Evolutionary conservation across 1,140 invertebrate genomes (phyloP).

Genomic region (Drosophila rhopaloa): DNA sequence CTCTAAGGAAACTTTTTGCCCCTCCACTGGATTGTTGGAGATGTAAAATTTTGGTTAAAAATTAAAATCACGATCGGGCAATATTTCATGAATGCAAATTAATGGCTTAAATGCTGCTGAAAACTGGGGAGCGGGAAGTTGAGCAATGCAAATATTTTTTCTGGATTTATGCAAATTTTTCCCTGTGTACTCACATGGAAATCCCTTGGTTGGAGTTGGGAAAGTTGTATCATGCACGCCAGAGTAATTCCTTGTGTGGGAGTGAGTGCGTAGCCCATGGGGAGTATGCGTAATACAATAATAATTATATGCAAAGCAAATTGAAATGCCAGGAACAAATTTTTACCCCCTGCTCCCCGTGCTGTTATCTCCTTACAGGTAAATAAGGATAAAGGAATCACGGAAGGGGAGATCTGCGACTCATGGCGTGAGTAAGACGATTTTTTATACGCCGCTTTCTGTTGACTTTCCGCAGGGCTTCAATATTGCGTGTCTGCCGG

Average conservation of each 20-base stretch:
- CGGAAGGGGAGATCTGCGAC: slow-evolving; percentile 33
- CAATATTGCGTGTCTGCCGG: slow-evolving; percentile 66
- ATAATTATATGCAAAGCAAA: slow-evolving; percentile 61
- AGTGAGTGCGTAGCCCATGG: slow-evolving; percentile 1
- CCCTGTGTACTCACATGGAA: slow-evolving; percentile 41
- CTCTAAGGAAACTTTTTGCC: slow-evolving; percentile 18
- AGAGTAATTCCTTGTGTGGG: slow-evolving; percentile 39
- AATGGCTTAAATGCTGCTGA: slow-evolving; percentile 35
- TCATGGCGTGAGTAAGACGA: slow-evolving; percentile 43
- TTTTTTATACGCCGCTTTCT: slow-evolving; percentile 24
- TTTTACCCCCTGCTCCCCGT: slow-evolving; percentile 12
- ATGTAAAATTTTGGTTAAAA: slow-evolving; percentile 20
- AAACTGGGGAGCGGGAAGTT: slow-evolving; percentile 4
- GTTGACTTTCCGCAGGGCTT: slow-evolving; percentile 63
- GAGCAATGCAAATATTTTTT: slow-evolving; percentile 67
- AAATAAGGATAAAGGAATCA: slow-evolving; percentile 39
- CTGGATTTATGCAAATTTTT: slow-evolving; percentile 72
- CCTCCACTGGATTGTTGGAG: not conserved
- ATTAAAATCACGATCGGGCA: slow-evolving; percentile 27
- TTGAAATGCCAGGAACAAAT: slow-evolving; percentile 55
- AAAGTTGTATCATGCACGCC: slow-evolving; percentile 44
- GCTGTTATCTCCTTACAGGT: slow-evolving; percentile 47
- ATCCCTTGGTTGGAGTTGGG: slow-evolving; percentile 19
- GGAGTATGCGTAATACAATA: slow-evolving; percentile 50
- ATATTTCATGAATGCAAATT: slow-evolving; percentile 62